phyloP scores from a whole-genome alignment of 2,888 invertebrate genomes.

The Tetramorium bicarinatum region DNA sequence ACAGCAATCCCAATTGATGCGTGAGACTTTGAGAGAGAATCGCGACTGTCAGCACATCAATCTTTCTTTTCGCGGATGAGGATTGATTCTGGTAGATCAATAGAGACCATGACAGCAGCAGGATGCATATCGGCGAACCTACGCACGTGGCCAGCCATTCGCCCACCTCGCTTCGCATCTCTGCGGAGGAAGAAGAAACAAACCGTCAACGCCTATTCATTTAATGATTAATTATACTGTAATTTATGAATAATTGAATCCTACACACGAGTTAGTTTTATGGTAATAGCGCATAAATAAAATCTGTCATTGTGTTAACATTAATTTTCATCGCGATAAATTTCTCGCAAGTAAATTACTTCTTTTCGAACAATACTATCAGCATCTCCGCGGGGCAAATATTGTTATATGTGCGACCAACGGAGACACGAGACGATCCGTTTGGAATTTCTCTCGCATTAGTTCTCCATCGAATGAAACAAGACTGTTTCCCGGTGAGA shows the following conservation, averaged over 20 bases:
- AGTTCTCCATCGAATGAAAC: conserved; percentile 18
- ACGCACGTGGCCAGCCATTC: conserved; percentile 86
- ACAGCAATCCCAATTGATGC: conserved; percentile 84
- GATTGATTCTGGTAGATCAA: conserved; percentile 87
- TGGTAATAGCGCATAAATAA: neutral
- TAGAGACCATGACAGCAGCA: conserved; percentile 86
- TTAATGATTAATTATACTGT: conserved; percentile 14
- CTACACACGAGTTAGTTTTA: neutral
- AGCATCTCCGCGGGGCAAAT: neutral
- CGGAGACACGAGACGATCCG: neutral
- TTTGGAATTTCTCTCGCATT: conserved; percentile 32
- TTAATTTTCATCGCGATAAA: neutral
- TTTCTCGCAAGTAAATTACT: neutral
- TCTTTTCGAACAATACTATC: neutral
- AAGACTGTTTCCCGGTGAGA: conserved; percentile 64
- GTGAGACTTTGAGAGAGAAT: conserved; percentile 85
- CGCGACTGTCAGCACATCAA: conserved; percentile 87
- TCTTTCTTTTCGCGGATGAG: conserved; percentile 84
- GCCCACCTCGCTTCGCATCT: conserved; percentile 85
- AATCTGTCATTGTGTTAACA: neutral
- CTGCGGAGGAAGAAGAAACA: conserved; percentile 69
- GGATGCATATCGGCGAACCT: conserved; percentile 86
- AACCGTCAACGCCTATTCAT: neutral
- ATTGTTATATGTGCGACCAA: neutral
- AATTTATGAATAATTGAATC: conserved; percentile 1